Conservation (phyloP, 1,140 invertebrate genomes). For the Caenorhabditis inopinata region DNA sequence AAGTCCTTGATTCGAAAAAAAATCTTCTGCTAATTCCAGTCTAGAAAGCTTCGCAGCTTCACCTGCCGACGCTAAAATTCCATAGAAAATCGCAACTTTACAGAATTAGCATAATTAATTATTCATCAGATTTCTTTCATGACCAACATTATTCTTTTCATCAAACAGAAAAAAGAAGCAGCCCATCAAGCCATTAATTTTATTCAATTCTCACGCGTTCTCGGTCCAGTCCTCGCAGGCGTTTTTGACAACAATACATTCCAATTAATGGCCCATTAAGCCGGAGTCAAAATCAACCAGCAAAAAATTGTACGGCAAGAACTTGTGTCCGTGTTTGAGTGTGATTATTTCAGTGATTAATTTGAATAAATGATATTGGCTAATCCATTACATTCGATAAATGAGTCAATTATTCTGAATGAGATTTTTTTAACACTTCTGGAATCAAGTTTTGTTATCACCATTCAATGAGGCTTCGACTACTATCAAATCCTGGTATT, state of each 20-base stretch:
- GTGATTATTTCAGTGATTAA: slow-evolving; percentile 29
- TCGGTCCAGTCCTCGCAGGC: neutral
- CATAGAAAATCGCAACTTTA: too few relatives aligned
- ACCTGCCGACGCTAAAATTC: too few relatives aligned
- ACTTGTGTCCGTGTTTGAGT: neutral
- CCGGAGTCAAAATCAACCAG: neutral
- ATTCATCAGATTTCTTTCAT: too few relatives aligned
- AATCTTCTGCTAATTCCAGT: too few relatives aligned
- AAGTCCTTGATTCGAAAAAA: neutral
- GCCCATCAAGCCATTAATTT: neutral
- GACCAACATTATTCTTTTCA: too few relatives aligned
- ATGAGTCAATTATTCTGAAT: neutral
- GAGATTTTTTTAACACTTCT: neutral
- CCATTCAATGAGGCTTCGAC: too few relatives aligned
- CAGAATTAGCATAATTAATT: too few relatives aligned
- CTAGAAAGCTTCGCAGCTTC: too few relatives aligned
- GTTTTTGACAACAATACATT: neutral
- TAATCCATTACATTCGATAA: neutral
- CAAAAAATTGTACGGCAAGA: neutral
- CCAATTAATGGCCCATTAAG: slow-evolving; percentile 32
- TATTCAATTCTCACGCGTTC: neutral
- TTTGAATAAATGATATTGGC: slow-evolving; percentile 15
- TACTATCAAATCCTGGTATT: too few relatives aligned
- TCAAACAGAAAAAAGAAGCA: too few relatives aligned
- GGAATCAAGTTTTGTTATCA: neutral